A percentile compares a stretch with the other conserved stretches of the same genome.
These are phyloP conservation scores for Ophion ventricosus DNA, from an alignment of 2,888 invertebrate species.

Conservation along the genomic window DNA sequence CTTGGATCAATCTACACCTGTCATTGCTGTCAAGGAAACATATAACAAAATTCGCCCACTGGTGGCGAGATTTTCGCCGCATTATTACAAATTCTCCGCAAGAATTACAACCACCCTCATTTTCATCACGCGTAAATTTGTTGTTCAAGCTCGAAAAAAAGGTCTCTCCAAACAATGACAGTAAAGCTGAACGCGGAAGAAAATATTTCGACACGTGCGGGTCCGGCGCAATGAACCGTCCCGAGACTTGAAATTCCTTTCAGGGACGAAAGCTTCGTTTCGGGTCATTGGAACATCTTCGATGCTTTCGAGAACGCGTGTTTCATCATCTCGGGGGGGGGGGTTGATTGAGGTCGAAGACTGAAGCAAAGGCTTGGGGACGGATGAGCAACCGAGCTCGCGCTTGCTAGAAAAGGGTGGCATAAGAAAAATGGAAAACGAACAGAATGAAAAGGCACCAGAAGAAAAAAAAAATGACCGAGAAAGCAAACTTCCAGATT, in stretches of 20 bases:
- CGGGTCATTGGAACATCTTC: not conserved
- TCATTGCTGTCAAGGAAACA: not conserved
- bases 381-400: not conserved
- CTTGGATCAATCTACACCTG: slow-evolving; percentile 53
- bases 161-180: not conserved
- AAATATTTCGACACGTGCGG: too few relatives aligned
- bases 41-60: not conserved
- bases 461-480: slow-evolving; percentile 1
- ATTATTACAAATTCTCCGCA: not conserved
- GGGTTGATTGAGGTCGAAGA: not conserved
- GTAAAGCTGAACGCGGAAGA: too few relatives aligned
- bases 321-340: not conserved
- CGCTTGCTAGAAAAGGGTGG: not conserved
- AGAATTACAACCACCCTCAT: not conserved
- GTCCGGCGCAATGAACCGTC: not conserved
- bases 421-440: slow-evolving; percentile 25
- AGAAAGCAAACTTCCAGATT: slow-evolving; percentile 48
- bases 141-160: not conserved
- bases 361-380: not conserved
- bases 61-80: not conserved
- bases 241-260: not conserved
- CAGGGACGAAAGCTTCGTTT: not conserved
- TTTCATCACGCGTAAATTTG: too few relatives aligned
- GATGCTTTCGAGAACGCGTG: not conserved
- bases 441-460: slow-evolving; percentile 15